phyloP scores from a whole-genome alignment of 2,797 vertebrate species.

The Eulemur rubriventer region DNA sequence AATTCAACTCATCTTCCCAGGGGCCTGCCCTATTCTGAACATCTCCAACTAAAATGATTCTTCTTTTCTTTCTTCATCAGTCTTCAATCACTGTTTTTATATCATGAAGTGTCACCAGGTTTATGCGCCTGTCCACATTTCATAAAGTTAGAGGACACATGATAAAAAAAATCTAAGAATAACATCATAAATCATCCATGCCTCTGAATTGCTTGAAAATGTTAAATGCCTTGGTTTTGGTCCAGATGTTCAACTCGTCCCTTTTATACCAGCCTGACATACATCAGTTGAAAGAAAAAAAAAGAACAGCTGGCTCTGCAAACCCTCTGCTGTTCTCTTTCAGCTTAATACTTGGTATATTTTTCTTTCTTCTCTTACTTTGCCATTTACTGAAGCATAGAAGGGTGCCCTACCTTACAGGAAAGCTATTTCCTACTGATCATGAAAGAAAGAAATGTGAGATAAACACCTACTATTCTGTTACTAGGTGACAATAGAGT shows the following conservation, averaged over 20 bases:
- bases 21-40: not conserved
- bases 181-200: constrained; percentile 18
- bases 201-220: constrained; percentile 22
- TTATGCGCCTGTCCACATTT: constrained; percentile 50
- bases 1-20: not conserved
- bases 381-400: not conserved
- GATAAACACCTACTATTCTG: not conserved
- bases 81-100: constrained; percentile 55
- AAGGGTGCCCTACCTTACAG: not conserved
- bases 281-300: not conserved
- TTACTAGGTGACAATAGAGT: not conserved
- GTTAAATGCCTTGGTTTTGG: not conserved
- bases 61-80: not conserved
- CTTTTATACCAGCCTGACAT: constrained; percentile 33
- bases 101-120: not conserved
- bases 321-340: not conserved
- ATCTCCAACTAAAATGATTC: not conserved
- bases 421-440: not conserved
- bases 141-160: constrained; percentile 29
- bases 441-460: not conserved
- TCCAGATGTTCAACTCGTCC: constrained; percentile 42
- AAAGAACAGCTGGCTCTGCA: not conserved
- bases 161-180: constrained; percentile 43
- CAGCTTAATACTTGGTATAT: not conserved
- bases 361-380: not conserved